A percentile compares a stretch with the other conserved stretches of the same genome.
Evolutionary conservation across 2,113 vertebrate genomes (phyloP).

Genomic region (Sula dactylatra): DNA sequence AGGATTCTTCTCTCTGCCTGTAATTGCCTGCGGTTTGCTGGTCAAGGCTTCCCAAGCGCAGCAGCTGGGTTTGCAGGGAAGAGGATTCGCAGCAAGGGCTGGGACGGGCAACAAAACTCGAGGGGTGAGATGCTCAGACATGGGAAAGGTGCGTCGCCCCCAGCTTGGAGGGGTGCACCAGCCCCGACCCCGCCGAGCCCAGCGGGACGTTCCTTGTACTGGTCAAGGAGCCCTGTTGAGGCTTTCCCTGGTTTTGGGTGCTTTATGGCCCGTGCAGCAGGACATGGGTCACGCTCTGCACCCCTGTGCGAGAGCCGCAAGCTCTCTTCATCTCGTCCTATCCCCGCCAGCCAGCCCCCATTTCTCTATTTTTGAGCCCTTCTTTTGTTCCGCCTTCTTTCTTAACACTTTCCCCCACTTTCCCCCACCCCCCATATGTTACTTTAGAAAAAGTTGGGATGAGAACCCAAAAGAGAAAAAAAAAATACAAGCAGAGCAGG

Average conservation of each 20-base stretch:
- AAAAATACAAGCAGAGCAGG: neutral
- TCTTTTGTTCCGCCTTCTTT: constrained; percentile 30
- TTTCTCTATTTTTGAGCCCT: neutral
- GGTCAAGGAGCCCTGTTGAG: accelerated
- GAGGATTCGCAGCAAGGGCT: neutral
- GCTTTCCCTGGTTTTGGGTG: accelerated
- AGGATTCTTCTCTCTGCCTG: neutral
- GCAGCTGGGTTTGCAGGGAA: neutral
- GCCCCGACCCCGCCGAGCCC: neutral
- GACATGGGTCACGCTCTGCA: accelerated
- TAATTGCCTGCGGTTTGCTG: neutral
- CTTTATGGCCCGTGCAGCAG: accelerated
- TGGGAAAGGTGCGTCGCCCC: accelerated
- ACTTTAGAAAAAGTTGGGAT: neutral
- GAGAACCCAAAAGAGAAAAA: neutral
- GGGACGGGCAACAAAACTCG: accelerated
- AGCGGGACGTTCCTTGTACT: neutral
- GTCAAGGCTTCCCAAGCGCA: neutral
- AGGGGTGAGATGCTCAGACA: neutral
- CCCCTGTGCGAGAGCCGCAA: neutral
- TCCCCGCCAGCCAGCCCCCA: neutral
- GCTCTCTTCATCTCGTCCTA: neutral
- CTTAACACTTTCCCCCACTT: constrained; percentile 11
- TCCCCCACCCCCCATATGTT: neutral
- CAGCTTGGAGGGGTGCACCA: accelerated